A percentile compares a stretch with the other conserved stretches of the same genome.
phyloP scores from a whole-genome alignment of 2,888 invertebrate genomes.

The Nebria brevicollis region DNA sequence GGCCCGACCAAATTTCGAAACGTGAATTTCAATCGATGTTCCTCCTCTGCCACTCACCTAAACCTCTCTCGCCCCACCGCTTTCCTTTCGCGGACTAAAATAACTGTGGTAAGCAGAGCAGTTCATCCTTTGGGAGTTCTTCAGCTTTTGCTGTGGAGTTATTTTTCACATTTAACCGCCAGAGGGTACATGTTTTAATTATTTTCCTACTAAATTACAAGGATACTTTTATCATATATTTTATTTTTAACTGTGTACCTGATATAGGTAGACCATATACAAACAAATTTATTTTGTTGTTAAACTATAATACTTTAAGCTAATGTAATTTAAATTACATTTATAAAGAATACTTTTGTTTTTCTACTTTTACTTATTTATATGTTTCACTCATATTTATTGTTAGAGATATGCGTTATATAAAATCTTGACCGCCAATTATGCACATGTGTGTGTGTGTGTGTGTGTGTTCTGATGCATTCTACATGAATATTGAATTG shows the following conservation, averaged over 20 bases:
- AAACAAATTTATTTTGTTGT: neutral
- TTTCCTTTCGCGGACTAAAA: neutral
- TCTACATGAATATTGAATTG: no score
- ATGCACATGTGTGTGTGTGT: no score
- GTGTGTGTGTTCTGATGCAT: no score
- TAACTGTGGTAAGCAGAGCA: conserved; percentile 10
- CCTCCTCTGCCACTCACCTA: conserved; percentile 20
- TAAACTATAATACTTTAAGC: neutral
- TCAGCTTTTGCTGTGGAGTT: neutral
- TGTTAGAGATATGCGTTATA: no score
- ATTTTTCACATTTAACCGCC: neutral
- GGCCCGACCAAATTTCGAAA: conserved; percentile 37
- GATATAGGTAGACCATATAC: neutral
- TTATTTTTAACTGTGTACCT: neutral
- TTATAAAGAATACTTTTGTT: no score
- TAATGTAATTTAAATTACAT: no score
- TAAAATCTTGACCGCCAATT: no score
- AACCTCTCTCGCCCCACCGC: neutral
- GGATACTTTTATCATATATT: neutral
- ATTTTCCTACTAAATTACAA: conserved; percentile 2
- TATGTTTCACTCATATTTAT: no score
- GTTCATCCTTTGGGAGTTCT: conserved; percentile 8
- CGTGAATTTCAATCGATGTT: conserved; percentile 32
- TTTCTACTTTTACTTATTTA: no score
- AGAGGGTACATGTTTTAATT: conserved; percentile 9